Base-by-base conservation (phyloP, 2,797 vertebrate genomes). In the Sciurus vulgaris region DNA sequence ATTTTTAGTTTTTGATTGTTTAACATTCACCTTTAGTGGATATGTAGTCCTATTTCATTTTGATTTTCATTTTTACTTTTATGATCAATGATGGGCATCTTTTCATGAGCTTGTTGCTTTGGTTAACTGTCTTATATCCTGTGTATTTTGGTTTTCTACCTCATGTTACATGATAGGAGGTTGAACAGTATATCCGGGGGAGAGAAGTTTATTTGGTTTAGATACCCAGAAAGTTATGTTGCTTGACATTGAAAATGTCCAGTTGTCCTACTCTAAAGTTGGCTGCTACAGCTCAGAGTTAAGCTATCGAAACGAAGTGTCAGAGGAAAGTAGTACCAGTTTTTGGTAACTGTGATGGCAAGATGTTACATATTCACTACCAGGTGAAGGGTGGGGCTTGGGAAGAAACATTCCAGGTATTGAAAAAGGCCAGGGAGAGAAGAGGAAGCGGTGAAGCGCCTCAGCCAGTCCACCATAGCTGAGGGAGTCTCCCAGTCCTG, bases 31-130 rank as follows among this genome's bases (percentile, higher is more conserved):
- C 15, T 65, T 90, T 26, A 86, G 44, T 89, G 76, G 33, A n/a
- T 82, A 41, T 95, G 26, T 70, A 69, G 11, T 84, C 63, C 1
- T 74, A 3, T 30, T 33, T 92, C 49, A 56, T 49, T 91, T 67
- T 86, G 33, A 18, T 35, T 74, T 86, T 86, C 38, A 56, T 65
- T 88, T 90, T n/a, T 74, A 14, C 78, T 95, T 61, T 33, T 81
- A 0, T 65, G 14, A 78, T 81, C 74, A 77, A 61, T 24, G 20
- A 56, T 70, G 35, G 61, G 1, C 17, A 12, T 77, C 44, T 83
- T 81, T 74, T 77, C 49, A 20, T 35, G 22, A 82, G 74, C 7
- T 67, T 82, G 61, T 63, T 82, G 1, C 85, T 67, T 87, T 94
- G 51, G 20, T 91, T 91, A 65, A 47, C 78, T 54, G 22, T 82